Conservation (phyloP, 2,797 vertebrate genomes). For the Dendrocincla tyrannina region DNA sequence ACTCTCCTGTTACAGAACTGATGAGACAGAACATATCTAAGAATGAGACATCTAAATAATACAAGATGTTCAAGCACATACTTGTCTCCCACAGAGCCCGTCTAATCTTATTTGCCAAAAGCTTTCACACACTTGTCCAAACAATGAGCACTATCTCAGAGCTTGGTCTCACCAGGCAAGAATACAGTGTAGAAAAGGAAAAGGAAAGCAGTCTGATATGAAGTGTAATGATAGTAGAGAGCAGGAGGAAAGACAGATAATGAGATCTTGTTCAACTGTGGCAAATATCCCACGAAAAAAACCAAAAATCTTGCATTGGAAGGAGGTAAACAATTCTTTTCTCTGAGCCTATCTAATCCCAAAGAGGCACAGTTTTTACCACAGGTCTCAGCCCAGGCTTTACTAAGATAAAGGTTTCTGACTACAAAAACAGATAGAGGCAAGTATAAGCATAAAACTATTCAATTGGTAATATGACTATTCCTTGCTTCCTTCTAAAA, state of each 20-base stretch:
- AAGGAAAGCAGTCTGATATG: neutral
- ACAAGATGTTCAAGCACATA: neutral
- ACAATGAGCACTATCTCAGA: neutral
- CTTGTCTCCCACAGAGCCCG: neutral
- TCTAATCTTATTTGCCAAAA: constrained; percentile 15
- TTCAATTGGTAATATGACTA: neutral
- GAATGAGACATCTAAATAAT: neutral
- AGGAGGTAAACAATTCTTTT: neutral
- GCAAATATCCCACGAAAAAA: neutral
- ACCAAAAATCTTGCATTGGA: neutral
- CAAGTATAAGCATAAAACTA: neutral
- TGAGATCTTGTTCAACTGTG: neutral
- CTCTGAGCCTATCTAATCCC: neutral
- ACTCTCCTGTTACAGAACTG: neutral
- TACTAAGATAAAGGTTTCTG: neutral
- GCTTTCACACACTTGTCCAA: neutral
- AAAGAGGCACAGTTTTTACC: neutral
- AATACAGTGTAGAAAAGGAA: neutral
- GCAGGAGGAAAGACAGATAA: neutral
- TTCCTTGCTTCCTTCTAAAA: neutral
- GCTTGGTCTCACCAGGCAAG: neutral
- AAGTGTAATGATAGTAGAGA: neutral
- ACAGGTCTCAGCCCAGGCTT: neutral
- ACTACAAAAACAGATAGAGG: neutral
- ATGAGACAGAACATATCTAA: neutral